Evolutionary conservation across 2,113 vertebrate genomes (phyloP), one percentile per base, ranked within the genome.

Genomic region (Cottus gobio): DNA sequence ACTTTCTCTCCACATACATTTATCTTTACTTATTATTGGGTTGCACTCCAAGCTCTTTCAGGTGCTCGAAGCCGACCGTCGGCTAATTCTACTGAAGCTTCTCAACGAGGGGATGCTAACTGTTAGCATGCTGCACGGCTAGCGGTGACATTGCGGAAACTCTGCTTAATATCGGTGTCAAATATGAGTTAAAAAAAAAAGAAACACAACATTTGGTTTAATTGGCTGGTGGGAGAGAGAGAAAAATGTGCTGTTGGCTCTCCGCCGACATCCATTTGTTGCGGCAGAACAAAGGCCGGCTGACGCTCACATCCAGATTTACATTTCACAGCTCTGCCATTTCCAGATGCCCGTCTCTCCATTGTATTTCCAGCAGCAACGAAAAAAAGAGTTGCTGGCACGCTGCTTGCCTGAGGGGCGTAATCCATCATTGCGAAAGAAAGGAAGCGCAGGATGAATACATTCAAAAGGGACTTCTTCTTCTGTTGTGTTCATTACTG

Each of bases 341-440:
- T 90, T 90, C 69, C 87, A 87, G 87, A 89, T 89, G 84, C 90
- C 87, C 79, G 76, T 87, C 85, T 83, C 81, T 80, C 75, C 70
- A 77, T 86, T 91, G 87, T 90, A 71, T 85, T 91, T 84, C 83
- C 77, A 67, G 77, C 66, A 75, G 83, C 69, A 77, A 80, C 81
- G 36, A n/a, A n/a, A 85, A 85, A 77, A 77, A 82, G 84, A 83
- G 87, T 83, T 77, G 83, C 82, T 87, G 90, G 79, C 89, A 85
- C 24, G 71, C 69, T 3, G 77, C 67, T 76, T 12, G 89, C 89
- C 85, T 62, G 85, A 85, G 88, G 88, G 90, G 81, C 61, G 78
- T 85, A 85, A 93, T 92, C 82, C 85, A 87, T 92, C 88, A 90
- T 80, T 65, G 60, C 70, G 37, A 75, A 76, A 81, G 81, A 88